Evolutionary conservation across 2,888 invertebrate genomes (phyloP), one percentile per base, ranked within the genome.

Genomic region (Ferrisia virgata): DNA sequence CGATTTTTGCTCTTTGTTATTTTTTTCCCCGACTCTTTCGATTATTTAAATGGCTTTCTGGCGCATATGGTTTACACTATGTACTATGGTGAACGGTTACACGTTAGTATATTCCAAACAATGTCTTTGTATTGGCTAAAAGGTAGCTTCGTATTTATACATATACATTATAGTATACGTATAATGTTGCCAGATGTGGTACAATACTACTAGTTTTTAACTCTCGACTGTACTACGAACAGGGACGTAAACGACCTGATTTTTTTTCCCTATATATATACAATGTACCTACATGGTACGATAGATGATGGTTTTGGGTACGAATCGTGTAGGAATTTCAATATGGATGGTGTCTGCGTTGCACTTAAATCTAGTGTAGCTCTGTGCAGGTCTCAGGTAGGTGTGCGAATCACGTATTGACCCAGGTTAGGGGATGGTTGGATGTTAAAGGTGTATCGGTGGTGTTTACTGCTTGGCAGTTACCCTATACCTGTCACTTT

Each of bases 31-130:
- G 18, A 15, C 25, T 58, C 2, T 64, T 76, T 76, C 36, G 69
- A 76, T 76, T 76, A 76, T 76, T 76, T 76, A 76, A 76, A 76
- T 76, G 72, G 36, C n/a, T 76, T 76, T 36, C 36, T 33, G 36
- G 36, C 72, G 72, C 72, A 76, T 76, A 76, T 76, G 72, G 72
- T 76, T 76, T 18, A 36, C 72, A 76, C 18, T 33, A 18, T 15
- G 25, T 13, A 53, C 22, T 6, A 22, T 9, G 18, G 22, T 22
- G 5, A 22, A 8, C 13, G 5, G 22, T n/a, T n/a, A 11, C 11
- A 47, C 47, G 33, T 72, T 33, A n/a, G n/a, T n/a, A n/a, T n/a
- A 2, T 36, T 36, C 36, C 18, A 36, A 76, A 76, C 72, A 76
- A 76, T 76, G 36, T 76, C 36, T 76, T 76, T 36, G 72, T 76